phyloP scores from a whole-genome alignment of 2,888 invertebrate genomes.

The Philopedon plagiatum region DNA sequence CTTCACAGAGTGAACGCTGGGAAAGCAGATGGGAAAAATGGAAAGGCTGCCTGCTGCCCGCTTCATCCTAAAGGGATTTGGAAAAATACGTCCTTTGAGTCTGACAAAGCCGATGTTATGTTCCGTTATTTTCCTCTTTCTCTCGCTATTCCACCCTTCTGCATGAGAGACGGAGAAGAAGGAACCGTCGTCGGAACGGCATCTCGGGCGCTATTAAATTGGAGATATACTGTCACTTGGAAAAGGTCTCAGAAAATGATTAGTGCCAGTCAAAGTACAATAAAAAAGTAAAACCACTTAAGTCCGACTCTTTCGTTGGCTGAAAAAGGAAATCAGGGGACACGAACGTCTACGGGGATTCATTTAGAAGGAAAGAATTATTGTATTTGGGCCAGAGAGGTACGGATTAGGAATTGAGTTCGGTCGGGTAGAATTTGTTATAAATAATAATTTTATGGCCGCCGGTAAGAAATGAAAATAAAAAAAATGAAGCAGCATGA shows the following conservation, averaged over 20 bases:
- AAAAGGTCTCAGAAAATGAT: conserved; percentile 59
- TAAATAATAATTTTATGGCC: neutral
- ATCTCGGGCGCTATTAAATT: conserved; percentile 56
- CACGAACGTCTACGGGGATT: conserved; percentile 28
- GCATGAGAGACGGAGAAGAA: conserved; percentile 26
- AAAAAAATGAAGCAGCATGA: no score
- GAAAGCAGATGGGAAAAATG: conserved; percentile 64
- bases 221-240: conserved; percentile 59
- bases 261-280: conserved; percentile 58
- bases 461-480: no score
- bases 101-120: conserved; percentile 47
- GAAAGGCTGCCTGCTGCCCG: conserved; percentile 43
- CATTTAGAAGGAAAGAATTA: conserved; percentile 37
- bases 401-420: neutral
- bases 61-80: conserved; percentile 57
- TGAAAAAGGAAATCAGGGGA: conserved; percentile 43
- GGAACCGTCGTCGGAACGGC: conserved; percentile 39
- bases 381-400: conserved; percentile 3
- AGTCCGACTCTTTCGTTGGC: conserved; percentile 48
- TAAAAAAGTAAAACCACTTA: conserved; percentile 58
- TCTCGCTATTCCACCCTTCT: conserved; percentile 17
- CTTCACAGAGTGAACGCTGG: conserved; percentile 33
- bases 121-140: conserved; percentile 29
- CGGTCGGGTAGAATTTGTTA: neutral
- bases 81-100: conserved; percentile 59